Conservation (phyloP, 2,888 invertebrate genomes). For the Acanthoscelides obtectus region DNA sequence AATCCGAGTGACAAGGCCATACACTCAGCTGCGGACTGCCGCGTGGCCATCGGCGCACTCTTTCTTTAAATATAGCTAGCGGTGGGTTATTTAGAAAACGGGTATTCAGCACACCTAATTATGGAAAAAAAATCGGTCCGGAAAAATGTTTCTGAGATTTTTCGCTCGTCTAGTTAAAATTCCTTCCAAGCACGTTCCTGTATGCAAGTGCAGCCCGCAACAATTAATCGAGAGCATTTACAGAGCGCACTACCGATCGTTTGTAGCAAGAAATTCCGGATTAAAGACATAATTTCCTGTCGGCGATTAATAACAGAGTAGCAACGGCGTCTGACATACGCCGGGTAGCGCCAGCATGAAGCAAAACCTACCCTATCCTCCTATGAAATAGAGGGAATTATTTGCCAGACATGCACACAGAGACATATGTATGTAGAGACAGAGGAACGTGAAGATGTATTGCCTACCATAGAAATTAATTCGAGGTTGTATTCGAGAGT, state of each 20-base stretch:
- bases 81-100: too few species aligned
- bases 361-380: neutral
- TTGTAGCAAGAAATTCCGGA: neutral
- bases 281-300: constrained; percentile 10
- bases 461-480: neutral
- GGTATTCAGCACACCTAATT: too few species aligned
- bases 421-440: neutral
- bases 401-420: neutral
- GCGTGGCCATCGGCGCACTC: too few species aligned
- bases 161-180: neutral
- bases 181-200: neutral
- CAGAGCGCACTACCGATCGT: neutral
- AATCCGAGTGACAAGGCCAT: too few species aligned
- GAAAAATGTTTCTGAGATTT: too few species aligned
- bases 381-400: neutral
- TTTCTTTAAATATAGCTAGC: too few species aligned
- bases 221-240: neutral
- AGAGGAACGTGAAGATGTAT: neutral
- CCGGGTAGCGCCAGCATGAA: too few species aligned
- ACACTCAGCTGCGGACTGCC: too few species aligned
- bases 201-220: neutral
- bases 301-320: constrained; percentile 18
- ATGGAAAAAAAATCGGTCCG: too few species aligned
- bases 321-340: neutral
- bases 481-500: too few species aligned